Evolutionary conservation across 1,140 invertebrate species (phyloP).

Genomic region (Theocolax elegans): DNA sequence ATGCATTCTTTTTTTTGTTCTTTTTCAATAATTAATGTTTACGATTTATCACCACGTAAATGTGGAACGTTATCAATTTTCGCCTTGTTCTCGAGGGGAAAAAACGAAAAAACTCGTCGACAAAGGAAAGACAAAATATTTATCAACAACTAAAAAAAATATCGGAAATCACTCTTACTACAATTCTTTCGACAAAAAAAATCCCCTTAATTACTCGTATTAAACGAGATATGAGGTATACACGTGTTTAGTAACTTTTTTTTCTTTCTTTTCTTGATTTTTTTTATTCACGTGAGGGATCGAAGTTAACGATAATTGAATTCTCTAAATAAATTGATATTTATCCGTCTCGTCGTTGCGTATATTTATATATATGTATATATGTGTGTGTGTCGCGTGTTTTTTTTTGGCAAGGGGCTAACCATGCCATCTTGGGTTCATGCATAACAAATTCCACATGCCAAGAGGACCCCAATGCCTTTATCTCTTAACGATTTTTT

Average conservation of each 20-base stretch:
- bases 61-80: slow-evolving; percentile 39
- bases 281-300: slow-evolving; percentile 50
- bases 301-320: slow-evolving; percentile 53
- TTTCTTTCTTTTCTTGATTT: slow-evolving; percentile 46
- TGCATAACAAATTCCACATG: slow-evolving; percentile 70
- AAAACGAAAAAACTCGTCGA: slow-evolving; percentile 17
- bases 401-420: slow-evolving; percentile 61
- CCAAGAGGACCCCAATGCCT: slow-evolving; percentile 64
- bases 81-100: slow-evolving; percentile 15
- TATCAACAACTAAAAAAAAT: slow-evolving; percentile 36
- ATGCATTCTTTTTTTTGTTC: too few relatives aligned
- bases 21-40: slow-evolving; percentile 10
- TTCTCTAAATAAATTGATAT: slow-evolving; percentile 63
- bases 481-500: slow-evolving; percentile 38
- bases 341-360: slow-evolving; percentile 48
- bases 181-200: slow-evolving; percentile 26
- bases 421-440: slow-evolving; percentile 65
- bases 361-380: slow-evolving; percentile 44
- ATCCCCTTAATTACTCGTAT: slow-evolving; percentile 32
- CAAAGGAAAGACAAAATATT: slow-evolving; percentile 31
- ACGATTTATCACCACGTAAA: slow-evolving; percentile 20
- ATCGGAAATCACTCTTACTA: slow-evolving; percentile 40
- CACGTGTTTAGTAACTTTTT: slow-evolving; percentile 41
- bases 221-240: slow-evolving; percentile 34
- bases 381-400: too few relatives aligned